Evolutionary conservation across 1,140 invertebrate species (phyloP).

Genomic region (Bombus waltoni): DNA sequence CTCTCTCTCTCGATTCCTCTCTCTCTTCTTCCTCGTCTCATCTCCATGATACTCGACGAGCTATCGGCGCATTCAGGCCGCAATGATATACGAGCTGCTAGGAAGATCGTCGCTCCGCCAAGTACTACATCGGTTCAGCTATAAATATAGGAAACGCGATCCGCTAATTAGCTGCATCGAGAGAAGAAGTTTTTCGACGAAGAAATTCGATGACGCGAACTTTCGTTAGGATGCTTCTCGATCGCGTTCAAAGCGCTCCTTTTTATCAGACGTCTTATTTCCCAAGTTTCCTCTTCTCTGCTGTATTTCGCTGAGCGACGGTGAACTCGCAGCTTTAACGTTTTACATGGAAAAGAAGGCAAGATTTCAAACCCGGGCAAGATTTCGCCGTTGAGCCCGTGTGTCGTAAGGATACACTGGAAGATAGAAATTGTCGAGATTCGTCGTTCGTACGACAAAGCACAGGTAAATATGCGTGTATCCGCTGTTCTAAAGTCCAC

Average conservation of each 20-base stretch:
- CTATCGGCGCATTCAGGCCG: constrained; percentile 33
- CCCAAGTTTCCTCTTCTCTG: background rate
- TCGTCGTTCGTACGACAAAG: no score
- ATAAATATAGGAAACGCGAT: constrained; percentile 27
- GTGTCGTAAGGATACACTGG: no score
- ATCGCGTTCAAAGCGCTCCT: background rate
- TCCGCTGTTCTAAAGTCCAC: no score
- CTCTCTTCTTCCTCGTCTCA: constrained; percentile 3
- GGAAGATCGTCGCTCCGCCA: background rate
- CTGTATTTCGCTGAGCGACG: background rate
- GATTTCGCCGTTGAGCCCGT: no score
- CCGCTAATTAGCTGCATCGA: constrained; percentile 13
- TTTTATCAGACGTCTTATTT: background rate
- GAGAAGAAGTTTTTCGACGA: background rate
- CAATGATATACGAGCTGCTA: constrained; percentile 15
- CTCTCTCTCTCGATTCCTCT: background rate
- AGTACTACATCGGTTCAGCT: background rate
- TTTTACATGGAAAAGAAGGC: background rate
- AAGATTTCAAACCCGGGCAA: no score
- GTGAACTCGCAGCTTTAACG: background rate
- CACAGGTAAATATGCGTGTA: no score
- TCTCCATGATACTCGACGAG: constrained; percentile 25
- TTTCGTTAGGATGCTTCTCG: background rate
- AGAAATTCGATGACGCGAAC: background rate
- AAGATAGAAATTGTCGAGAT: no score